Evolutionary conservation across 64 coral and sea anemone genomes (phyloP).

Genomic region (Dendrophyllia cribrosa): DNA sequence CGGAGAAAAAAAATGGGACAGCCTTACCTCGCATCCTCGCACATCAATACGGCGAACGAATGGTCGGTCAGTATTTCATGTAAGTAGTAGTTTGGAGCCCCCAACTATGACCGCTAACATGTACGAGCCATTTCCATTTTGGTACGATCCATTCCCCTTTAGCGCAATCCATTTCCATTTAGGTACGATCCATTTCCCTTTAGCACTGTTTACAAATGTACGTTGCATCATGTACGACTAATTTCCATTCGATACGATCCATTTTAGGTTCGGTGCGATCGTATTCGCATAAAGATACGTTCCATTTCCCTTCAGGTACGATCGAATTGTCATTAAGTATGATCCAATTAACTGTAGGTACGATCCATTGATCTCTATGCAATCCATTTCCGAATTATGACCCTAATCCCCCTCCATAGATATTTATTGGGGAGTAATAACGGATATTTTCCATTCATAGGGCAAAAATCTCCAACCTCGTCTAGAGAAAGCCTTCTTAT

Average conservation of each 20-base stretch:
- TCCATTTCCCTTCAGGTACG: not conserved
- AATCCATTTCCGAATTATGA: not conserved
- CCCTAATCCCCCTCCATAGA: no score
- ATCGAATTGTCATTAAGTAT: not conserved
- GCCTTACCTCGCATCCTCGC: no score
- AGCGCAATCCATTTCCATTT: not conserved
- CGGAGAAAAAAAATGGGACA: no score
- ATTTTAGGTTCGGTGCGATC: not conserved
- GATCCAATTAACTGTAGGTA: not conserved
- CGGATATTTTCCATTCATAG: not conserved
- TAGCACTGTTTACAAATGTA: not conserved
- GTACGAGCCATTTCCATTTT: constrained; percentile 7
- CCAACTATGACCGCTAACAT: not conserved
- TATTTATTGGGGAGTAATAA: no score
- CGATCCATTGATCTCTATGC: not conserved
- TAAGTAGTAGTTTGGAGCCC: no score
- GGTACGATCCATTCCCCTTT: not conserved
- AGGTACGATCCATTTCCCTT: constrained; percentile 15
- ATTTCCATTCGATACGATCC: not conserved
- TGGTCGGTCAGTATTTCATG: no score
- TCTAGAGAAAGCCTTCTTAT: constrained; percentile 10
- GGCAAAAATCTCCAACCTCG: not conserved
- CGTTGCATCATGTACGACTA: no score
- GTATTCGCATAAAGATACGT: no score
- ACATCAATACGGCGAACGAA: no score